Percentiles rank a stretch among this genome's conserved stretches.
Evolutionary conservation across 1,140 invertebrate species (phyloP).

Genomic region (Drosophila takahashii): DNA sequence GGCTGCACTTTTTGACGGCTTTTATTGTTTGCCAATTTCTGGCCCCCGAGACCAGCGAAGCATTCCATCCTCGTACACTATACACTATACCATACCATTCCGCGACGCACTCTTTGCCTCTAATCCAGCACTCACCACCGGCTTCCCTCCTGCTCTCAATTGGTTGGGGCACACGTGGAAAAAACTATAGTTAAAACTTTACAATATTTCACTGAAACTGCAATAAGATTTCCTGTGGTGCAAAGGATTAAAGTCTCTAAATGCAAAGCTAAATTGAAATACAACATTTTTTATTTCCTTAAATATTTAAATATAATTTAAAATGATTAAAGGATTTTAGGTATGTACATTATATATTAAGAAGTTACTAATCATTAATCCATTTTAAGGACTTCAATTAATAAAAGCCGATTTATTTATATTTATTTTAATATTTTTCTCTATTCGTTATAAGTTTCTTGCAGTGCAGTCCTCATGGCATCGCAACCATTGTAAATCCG

Average conservation of each 20-base stretch:
- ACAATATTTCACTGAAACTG: too few relatives aligned
- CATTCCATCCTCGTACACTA: slow-evolving; percentile 56
- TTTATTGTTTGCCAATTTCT: slow-evolving; percentile 84
- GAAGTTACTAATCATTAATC: too few relatives aligned
- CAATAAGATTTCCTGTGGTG: too few relatives aligned
- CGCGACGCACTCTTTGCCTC: slow-evolving; percentile 56
- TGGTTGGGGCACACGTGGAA: slow-evolving; percentile 45
- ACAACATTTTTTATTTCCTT: too few relatives aligned
- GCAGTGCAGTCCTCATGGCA: slow-evolving; percentile 23
- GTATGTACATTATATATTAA: too few relatives aligned
- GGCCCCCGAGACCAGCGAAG: slow-evolving; percentile 70
- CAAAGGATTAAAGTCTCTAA: too few relatives aligned
- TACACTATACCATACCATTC: slow-evolving; percentile 37
- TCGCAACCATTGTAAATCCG: slow-evolving; percentile 74
- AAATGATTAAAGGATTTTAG: too few relatives aligned
- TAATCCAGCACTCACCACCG: slow-evolving; percentile 7
- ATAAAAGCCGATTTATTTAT: too few relatives aligned
- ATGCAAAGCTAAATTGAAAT: too few relatives aligned
- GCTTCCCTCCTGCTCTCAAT: slow-evolving; percentile 45
- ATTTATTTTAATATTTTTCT: too few relatives aligned
- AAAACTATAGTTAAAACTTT: background rate
- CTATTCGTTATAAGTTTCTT: background rate
- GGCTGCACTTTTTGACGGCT: slow-evolving; percentile 82
- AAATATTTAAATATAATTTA: too few relatives aligned
- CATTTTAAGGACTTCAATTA: too few relatives aligned